A percentile compares a stretch with the other conserved stretches of the same genome.
phyloP scores from a whole-genome alignment of 2,113 vertebrate species.

The Ovis canadensis region DNA sequence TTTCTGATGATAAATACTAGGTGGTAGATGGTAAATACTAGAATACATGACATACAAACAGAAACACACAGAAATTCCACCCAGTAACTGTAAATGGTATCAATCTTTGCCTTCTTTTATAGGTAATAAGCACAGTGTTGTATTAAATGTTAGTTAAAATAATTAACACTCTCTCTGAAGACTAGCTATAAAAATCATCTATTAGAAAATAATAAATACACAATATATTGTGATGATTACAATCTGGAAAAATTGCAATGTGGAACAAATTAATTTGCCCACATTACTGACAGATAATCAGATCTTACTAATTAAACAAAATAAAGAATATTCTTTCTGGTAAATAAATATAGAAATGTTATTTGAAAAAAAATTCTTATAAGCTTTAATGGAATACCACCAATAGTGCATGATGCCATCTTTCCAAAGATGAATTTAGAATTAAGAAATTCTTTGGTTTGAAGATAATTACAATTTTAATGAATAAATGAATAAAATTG shows the following conservation, averaged over 20 bases:
- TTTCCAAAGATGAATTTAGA: neutral
- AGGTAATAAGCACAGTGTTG: neutral
- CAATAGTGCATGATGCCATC: slow-evolving; percentile 14
- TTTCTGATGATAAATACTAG: neutral
- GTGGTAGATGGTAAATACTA: neutral
- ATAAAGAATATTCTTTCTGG: slow-evolving; percentile 19
- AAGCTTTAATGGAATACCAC: neutral
- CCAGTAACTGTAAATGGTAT: neutral
- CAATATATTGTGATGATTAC: slow-evolving; percentile 23
- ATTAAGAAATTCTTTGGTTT: neutral
- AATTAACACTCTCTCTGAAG: slow-evolving; percentile 36
- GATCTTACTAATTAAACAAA: slow-evolving; percentile 27
- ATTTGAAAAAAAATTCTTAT: slow-evolving; percentile 27
- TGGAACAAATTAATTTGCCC: slow-evolving; percentile 58
- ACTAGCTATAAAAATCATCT: slow-evolving; percentile 38
- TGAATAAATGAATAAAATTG: neutral
- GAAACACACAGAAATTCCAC: neutral
- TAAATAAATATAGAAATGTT: slow-evolving; percentile 37
- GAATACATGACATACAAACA: neutral
- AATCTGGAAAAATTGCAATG: slow-evolving; percentile 65
- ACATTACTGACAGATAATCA: slow-evolving; percentile 56
- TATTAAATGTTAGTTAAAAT: neutral
- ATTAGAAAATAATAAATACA: slow-evolving; percentile 57
- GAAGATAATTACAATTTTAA: neutral
- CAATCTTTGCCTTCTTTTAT: neutral